phyloP scores from a whole-genome alignment of 2,888 invertebrate species.

The Chymomyza fuscimana region DNA sequence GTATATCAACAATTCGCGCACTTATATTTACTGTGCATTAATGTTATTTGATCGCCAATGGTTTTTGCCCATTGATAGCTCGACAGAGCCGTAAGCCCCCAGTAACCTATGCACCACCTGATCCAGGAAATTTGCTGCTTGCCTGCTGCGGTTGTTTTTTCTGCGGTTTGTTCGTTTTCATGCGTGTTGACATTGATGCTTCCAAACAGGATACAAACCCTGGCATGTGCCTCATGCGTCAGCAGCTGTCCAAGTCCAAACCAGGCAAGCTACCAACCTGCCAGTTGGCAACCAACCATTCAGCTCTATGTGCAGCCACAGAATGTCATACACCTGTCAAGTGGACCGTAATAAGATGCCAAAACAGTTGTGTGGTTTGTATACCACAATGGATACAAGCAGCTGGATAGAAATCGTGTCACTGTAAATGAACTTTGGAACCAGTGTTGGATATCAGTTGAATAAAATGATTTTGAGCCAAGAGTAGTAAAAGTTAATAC shows the following conservation, averaged over 20 bases:
- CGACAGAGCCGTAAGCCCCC: background rate
- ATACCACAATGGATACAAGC: constrained; percentile 32
- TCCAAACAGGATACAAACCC: constrained; percentile 18
- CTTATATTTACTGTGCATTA: constrained; percentile 53
- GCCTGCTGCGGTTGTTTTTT: background rate
- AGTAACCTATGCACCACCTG: background rate
- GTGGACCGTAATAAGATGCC: constrained; percentile 73
- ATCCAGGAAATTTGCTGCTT: background rate
- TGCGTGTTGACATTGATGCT: constrained; percentile 47
- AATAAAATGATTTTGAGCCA: background rate
- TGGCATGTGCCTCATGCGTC: constrained; percentile 21
- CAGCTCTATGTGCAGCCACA: constrained; percentile 61
- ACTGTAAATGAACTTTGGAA: background rate
- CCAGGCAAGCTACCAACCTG: background rate
- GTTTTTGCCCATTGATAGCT: constrained; percentile 53
- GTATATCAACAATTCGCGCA: constrained; percentile 40
- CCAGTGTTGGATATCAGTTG: background rate
- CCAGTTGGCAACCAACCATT: background rate
- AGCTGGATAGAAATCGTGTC: constrained; percentile 5
- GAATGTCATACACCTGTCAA: constrained; percentile 73
- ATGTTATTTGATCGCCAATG: constrained; percentile 58
- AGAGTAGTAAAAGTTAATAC: no score
- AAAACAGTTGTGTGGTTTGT: constrained; percentile 71
- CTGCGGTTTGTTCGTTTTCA: constrained; percentile 48
- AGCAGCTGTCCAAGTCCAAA: constrained; percentile 35